phyloP scores from a whole-genome alignment of 1,140 invertebrate species.

The Copidosoma floridanum region DNA sequence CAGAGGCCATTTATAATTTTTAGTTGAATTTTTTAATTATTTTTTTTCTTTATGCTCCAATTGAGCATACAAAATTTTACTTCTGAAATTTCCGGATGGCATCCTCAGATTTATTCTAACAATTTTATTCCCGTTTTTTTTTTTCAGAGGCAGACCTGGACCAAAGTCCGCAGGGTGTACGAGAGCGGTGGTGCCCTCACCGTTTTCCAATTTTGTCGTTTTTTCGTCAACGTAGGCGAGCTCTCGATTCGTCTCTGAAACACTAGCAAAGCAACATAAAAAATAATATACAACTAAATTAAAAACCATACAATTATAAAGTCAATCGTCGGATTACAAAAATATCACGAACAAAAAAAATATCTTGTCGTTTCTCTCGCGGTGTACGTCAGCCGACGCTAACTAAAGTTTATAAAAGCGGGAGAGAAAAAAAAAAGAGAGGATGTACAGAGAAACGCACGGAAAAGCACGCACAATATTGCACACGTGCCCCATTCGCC shows the following conservation, averaged over 20 bases:
- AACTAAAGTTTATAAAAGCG: no score
- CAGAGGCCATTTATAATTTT: no score
- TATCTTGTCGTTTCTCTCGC: background rate
- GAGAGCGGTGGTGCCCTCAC: conserved; percentile 57
- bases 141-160: conserved; percentile 58
- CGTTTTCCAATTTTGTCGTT: conserved; percentile 36
- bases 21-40: no score
- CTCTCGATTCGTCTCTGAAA: conserved; percentile 39
- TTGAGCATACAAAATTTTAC: no score
- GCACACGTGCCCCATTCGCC: conserved; percentile 6
- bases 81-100: background rate
- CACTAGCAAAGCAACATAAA: conserved; percentile 31
- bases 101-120: background rate
- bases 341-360: no score
- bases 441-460: background rate
- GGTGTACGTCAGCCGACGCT: no score
- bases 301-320: conserved; percentile 11
- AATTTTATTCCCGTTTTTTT: background rate
- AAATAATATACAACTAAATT: background rate
- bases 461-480: conserved; percentile 17
- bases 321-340: no score
- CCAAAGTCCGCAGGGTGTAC: conserved; percentile 60
- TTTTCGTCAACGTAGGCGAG: conserved; percentile 32
- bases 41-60: no score
- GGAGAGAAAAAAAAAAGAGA: background rate